A percentile compares a stretch with the other conserved stretches of the same genome.
Evolutionary conservation across 2,113 vertebrate genomes (phyloP).

Genomic region (Carettochelys insculpta): DNA sequence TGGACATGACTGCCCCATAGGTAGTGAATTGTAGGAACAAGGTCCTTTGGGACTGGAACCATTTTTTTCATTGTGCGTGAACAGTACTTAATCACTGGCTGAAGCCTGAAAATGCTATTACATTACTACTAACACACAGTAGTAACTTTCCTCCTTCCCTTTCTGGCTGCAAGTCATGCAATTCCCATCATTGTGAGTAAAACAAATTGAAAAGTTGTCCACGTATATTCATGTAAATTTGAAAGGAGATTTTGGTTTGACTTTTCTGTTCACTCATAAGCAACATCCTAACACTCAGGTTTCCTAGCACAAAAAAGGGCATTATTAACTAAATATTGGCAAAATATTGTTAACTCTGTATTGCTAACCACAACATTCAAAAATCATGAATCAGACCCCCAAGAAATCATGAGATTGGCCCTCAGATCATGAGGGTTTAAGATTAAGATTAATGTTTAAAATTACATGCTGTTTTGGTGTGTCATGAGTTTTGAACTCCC

Average conservation of each 20-base stretch:
- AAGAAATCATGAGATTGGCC: background rate
- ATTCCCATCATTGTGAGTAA: background rate
- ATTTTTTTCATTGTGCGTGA: background rate
- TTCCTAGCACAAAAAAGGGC: background rate
- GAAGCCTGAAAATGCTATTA: background rate
- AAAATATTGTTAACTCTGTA: background rate
- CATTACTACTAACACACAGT: background rate
- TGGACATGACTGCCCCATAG: background rate
- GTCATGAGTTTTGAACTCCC: background rate
- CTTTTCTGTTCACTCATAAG: background rate
- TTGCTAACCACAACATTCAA: background rate
- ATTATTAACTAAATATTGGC: background rate
- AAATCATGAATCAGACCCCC: background rate
- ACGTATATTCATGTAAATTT: background rate
- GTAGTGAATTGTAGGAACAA: background rate
- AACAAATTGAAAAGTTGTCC: background rate
- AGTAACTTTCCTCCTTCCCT: background rate
- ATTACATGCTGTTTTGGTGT: background rate
- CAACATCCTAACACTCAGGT: background rate
- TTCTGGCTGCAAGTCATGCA: background rate
- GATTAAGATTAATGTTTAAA: too few relatives aligned
- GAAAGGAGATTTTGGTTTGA: background rate
- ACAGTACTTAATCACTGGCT: background rate
- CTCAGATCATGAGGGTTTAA: too few relatives aligned
- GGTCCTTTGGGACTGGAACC: slow-evolving; percentile 13